phyloP scores from a whole-genome alignment of 2,113 vertebrate genomes.

The Tragelaphus imberbis region DNA sequence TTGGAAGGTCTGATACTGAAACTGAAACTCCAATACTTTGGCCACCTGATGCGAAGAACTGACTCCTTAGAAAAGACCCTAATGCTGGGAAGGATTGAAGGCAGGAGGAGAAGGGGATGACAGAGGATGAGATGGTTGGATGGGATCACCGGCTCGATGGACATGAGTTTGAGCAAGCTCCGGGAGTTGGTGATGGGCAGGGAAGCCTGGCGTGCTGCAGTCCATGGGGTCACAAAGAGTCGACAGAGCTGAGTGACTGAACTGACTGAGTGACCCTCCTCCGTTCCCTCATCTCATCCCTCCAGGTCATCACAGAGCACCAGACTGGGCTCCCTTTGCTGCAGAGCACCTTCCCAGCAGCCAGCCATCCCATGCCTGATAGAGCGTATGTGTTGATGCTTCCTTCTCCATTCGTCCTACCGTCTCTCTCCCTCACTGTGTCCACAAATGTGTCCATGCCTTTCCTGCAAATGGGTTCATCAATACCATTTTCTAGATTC shows the following conservation, averaged over 20 bases:
- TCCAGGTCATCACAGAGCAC: not conserved
- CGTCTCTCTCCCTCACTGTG: not conserved
- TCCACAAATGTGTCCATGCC: not conserved
- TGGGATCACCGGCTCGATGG: rapidly evolving
- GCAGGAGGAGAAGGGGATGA: rapidly evolving
- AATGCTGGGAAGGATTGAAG: not conserved
- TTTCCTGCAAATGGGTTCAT: not conserved
- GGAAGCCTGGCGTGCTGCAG: rapidly evolving
- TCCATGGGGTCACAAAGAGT: not conserved
- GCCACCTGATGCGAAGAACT: not conserved
- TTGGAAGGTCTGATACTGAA: too few relatives aligned
- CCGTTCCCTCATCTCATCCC: not conserved
- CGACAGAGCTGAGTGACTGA: rapidly evolving
- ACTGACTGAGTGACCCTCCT: not conserved
- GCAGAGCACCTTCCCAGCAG: not conserved
- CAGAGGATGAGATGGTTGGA: not conserved
- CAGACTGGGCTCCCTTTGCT: not conserved
- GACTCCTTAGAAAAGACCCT: not conserved
- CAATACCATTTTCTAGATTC: not conserved
- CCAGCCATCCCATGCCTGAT: not conserved
- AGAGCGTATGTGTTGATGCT: not conserved
- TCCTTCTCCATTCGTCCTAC: not conserved
- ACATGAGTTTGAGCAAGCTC: not conserved
- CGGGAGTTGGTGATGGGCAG: not conserved
- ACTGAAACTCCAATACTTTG: not conserved